Evolutionary conservation across 2,888 invertebrate species (phyloP).

Genomic region (Callinectes sapidus): DNA sequence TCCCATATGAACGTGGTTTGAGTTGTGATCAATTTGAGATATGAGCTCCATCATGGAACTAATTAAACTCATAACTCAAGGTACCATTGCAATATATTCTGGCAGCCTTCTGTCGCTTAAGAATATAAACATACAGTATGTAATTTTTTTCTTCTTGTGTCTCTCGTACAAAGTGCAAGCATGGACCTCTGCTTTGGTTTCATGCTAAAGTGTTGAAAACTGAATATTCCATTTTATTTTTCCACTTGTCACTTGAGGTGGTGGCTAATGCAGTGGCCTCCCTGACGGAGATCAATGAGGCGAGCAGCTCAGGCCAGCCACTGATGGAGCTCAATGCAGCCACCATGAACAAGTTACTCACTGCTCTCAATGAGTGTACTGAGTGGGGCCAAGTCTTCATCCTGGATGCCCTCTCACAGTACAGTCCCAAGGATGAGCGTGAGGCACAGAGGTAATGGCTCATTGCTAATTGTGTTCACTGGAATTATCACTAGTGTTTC

Average conservation of each 20-base stretch:
- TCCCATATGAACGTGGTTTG: too few relatives aligned
- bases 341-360: constrained; percentile 97
- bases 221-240: neutral
- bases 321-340: constrained; percentile 97
- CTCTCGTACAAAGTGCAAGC: neutral
- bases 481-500: neutral
- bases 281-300: constrained; percentile 97
- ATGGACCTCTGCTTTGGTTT: neutral
- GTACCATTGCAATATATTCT: neutral
- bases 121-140: neutral
- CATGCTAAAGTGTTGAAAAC: neutral
- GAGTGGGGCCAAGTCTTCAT: constrained; percentile 99
- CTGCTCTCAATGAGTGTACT: constrained; percentile 98
- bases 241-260: constrained; percentile 78
- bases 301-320: constrained; percentile 94
- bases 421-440: constrained; percentile 95
- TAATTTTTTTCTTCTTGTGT: neutral
- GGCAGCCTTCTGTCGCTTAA: neutral
- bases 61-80: too few relatives aligned
- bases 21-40: too few relatives aligned
- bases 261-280: constrained; percentile 99
- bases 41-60: too few relatives aligned
- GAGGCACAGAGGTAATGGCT: constrained; percentile 89
- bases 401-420: constrained; percentile 96
- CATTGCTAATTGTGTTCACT: neutral